Evolutionary conservation across 2,888 invertebrate genomes (phyloP).

Genomic region (Phortica okadai): DNA sequence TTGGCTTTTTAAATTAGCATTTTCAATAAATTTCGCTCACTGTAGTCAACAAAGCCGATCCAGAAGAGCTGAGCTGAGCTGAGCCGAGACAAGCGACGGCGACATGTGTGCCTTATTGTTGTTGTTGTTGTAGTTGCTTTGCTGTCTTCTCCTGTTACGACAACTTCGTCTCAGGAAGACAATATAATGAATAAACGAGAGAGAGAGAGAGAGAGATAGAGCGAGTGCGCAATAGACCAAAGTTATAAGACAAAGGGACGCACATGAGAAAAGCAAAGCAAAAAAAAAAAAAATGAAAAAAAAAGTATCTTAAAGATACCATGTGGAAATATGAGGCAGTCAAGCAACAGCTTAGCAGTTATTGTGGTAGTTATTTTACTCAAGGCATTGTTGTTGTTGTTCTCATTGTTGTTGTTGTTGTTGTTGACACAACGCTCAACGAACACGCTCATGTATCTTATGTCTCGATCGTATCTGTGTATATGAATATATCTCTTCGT

Average conservation of each 20-base stretch:
- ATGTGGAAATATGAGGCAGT: constrained; percentile 20
- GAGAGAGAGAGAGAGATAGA: not conserved
- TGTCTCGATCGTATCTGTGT: not conserved
- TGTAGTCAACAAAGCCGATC: no score
- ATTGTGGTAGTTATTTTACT: constrained; percentile 58
- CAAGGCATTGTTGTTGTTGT: constrained; percentile 27
- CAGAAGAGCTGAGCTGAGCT: no score
- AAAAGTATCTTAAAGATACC: constrained; percentile 54
- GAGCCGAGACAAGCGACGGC: not conserved
- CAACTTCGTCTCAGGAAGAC: not conserved
- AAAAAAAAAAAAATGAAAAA: not conserved
- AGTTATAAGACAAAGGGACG: not conserved
- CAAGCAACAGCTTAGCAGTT: constrained; percentile 34
- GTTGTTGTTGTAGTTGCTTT: not conserved
- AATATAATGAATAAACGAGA: not conserved
- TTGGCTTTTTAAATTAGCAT: no score
- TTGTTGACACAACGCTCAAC: not conserved
- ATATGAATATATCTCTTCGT: constrained; percentile 54
- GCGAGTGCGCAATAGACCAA: not conserved
- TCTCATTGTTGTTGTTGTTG: constrained; percentile 9
- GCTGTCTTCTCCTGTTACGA: not conserved
- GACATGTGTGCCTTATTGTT: not conserved
- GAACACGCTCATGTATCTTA: constrained; percentile 38
- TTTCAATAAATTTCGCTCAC: no score
- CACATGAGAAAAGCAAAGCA: not conserved